These are phyloP conservation scores for Drosophila crucigera DNA, from an alignment of 2,888 invertebrate species.

Conservation along the genomic window DNA sequence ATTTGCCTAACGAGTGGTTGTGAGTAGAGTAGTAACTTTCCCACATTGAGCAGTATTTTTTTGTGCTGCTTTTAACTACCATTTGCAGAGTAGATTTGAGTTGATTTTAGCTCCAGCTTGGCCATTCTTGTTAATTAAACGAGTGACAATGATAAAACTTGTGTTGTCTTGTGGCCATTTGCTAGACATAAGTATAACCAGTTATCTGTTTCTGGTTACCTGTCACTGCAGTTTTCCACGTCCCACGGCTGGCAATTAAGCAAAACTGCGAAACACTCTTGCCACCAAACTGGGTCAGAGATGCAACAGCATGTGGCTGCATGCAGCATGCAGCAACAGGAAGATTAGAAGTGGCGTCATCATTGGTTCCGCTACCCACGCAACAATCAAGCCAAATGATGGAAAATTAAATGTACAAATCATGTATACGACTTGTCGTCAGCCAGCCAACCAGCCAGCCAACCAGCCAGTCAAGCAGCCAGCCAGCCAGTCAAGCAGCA, in stretches of 20 bases:
- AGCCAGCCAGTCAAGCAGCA: not conserved
- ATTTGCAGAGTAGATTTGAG: not conserved
- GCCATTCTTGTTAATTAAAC: conserved; percentile 58
- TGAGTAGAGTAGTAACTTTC: not conserved
- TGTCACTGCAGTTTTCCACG: conserved; percentile 25
- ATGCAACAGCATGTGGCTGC: conserved; percentile 27
- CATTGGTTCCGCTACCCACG: conserved; percentile 62
- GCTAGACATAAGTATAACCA: conserved; percentile 41
- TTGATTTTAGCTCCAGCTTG: not conserved
- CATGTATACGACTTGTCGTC: conserved; percentile 78
- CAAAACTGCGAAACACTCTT: conserved; percentile 46
- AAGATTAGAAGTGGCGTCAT: conserved; percentile 39
- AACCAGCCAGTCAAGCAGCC: conserved; percentile 3
- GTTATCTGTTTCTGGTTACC: conserved; percentile 30
- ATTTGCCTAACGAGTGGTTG: not conserved
- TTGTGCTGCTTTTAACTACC: not conserved
- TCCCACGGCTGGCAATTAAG: conserved; percentile 73
- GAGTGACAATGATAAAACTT: conserved; percentile 57
- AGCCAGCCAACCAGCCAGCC: conserved; percentile 20
- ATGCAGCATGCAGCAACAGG: conserved; percentile 12
- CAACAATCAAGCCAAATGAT: conserved; percentile 67
- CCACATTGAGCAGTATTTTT: not conserved
- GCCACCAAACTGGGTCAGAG: conserved; percentile 55
- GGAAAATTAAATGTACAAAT: conserved; percentile 79
- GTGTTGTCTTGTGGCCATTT: conserved; percentile 34